Conservation (phyloP, 1,140 invertebrate species). For the Colletes latitarsis region DNA sequence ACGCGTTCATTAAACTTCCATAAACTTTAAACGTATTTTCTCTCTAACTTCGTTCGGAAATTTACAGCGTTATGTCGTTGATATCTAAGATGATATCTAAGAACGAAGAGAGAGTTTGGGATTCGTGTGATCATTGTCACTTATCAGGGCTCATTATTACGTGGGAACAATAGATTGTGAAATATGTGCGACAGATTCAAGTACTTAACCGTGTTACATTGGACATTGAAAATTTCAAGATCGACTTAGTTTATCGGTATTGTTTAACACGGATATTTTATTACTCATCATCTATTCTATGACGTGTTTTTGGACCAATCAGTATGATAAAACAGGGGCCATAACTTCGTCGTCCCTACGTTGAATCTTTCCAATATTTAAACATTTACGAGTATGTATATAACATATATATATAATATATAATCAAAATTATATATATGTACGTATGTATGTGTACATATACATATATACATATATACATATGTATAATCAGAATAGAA, state of each 20-base stretch:
- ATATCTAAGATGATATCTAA: background rate
- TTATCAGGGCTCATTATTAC: slow-evolving; percentile 31
- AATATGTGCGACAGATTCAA: slow-evolving; percentile 57
- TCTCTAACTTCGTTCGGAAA: background rate
- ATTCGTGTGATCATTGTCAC: slow-evolving; percentile 25
- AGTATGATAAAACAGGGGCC: slow-evolving; percentile 19
- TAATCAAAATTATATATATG: too few species aligned
- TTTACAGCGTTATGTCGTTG: background rate
- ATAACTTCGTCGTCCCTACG: slow-evolving; percentile 6
- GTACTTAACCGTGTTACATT: background rate
- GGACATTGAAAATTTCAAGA: slow-evolving; percentile 8
- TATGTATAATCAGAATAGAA: background rate
- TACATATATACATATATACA: background rate
- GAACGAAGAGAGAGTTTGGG: slow-evolving; percentile 5
- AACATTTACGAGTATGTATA: background rate
- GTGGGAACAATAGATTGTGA: slow-evolving; percentile 52
- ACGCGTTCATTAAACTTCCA: background rate
- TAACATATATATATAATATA: background rate
- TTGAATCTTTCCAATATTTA: background rate
- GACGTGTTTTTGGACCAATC: slow-evolving; percentile 47
- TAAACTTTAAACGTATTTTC: background rate
- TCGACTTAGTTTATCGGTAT: background rate
- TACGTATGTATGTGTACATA: too few species aligned
- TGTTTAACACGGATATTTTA: background rate
- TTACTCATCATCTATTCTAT: background rate